Base-by-base conservation (phyloP, 2,113 vertebrate species). In the Probosciger aterrimus region DNA sequence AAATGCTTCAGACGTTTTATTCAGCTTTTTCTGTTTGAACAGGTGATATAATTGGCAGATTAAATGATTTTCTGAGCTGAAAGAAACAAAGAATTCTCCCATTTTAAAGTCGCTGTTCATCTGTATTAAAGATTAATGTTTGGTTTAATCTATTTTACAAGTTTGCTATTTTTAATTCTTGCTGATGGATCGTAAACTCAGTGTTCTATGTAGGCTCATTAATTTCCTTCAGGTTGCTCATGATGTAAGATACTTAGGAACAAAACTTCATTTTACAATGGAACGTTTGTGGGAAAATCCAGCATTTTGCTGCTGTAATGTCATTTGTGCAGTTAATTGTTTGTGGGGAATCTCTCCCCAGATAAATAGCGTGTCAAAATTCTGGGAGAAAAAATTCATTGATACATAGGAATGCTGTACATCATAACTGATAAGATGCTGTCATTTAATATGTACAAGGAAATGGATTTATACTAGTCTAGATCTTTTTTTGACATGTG, bases 401-500 rank as follows among this genome's bases (percentile, higher is more conserved):
- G 24, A 1, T 37, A 7, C 41, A 4, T 25, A n/a, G 60, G 8
- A 35, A 10, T 43, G 44, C 28, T 22, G 30, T 23, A 16, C 13
- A 4, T 67, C n/a, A 10, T 59, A 53, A 30, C 50, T 84, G 77
- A 55, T 80, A 69, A 71, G 89, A 52, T 60, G 37, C 74, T 78
- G 37, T 67, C 35, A 55, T 91, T 94, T 49, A 60, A 76, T 83
- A 78, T 44, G 82, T 91, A 62, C 63, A 55, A 82, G 81, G 64
- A 91, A 92, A 87, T 82, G 60, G 53, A 91, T 96, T 94, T 91
- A 41, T 78, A 68, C 33, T 67, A 50, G 53, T 28, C 14, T 82
- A 39, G 63, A 52, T 80, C 92, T 76, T 84, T 79, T 91, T 96
- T 92, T 94, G 92, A 88, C 80, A 18, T 87, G 44, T 97, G 97